Percentiles rank a stretch among this genome's conserved stretches.
phyloP scores from a whole-genome alignment of 2,797 vertebrate species.

The Hemibagrus guttatus region DNA sequence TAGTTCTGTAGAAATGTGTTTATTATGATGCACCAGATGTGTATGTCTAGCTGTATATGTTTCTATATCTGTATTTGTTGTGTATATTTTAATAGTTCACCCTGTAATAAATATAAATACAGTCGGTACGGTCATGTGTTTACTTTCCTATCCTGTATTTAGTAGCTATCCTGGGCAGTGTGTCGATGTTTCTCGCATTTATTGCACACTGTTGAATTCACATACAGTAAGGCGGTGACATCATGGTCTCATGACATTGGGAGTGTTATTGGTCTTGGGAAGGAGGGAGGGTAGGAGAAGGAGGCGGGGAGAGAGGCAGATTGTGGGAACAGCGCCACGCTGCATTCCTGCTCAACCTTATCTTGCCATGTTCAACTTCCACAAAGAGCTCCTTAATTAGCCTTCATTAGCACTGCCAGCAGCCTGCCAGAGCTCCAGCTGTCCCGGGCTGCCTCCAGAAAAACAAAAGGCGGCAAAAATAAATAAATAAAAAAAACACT shows the following conservation, averaged over 20 bases:
- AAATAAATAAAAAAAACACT: neutral
- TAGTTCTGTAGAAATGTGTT: neutral
- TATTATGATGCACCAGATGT: neutral
- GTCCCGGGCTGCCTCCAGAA: constrained; percentile 35
- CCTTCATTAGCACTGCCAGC: constrained; percentile 52
- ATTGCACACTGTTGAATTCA: constrained; percentile 60
- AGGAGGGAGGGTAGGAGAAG: constrained; percentile 48
- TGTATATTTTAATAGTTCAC: neutral
- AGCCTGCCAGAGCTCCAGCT: constrained; percentile 47
- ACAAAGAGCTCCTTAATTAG: constrained; percentile 60
- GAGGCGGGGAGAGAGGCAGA: constrained; percentile 33
- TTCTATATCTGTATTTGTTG: neutral
- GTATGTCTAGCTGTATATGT: too few species aligned
- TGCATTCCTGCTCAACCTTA: constrained; percentile 47
- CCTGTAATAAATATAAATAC: neutral
- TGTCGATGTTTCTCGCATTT: constrained; percentile 61
- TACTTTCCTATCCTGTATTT: neutral
- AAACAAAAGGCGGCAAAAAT: neutral
- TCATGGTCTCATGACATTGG: constrained; percentile 77
- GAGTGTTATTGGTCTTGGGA: constrained; percentile 52
- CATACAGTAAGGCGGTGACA: constrained; percentile 63
- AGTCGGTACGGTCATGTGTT: neutral
- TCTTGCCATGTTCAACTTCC: constrained; percentile 44
- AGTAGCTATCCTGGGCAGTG: neutral
- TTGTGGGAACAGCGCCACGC: constrained; percentile 39